Evolutionary conservation across 2,888 invertebrate species (phyloP), one percentile per base, ranked within the genome.

Genomic region (Branchellion lobata): DNA sequence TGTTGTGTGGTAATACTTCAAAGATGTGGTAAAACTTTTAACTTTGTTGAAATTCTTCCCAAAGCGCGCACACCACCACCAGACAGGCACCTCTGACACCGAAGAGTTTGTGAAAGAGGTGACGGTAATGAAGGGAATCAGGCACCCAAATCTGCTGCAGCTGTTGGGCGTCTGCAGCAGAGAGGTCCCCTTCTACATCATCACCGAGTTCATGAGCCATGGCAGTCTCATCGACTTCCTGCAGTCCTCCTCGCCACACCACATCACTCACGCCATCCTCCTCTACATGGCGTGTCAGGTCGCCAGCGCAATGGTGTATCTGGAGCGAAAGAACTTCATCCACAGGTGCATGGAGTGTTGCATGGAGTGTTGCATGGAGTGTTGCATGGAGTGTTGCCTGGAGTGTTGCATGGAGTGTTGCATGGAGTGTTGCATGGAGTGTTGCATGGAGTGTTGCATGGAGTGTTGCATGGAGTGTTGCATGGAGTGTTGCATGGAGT

Each of bases 71-170:
- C n/a, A n/a, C n/a, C n/a, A n/a, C 11, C 33, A 85, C 2, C 84
- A 91, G 90, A 98, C 99, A 89, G 99, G 99, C 87, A 97, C 97
- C 29, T 99, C 99, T 98, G 97, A 97, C 18, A 90, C 99, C 80
- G 97, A 98, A 88, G 99, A 99, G 88, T 99, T 99, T 89, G 90
- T 99, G 76, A 98, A 97, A 86, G 99, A 99, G 89, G 99, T 99
- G 0, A 93, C 95, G 79, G 96, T 99, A 80, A 99, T 99, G 99
- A 99, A 99, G 88, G 97, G 97, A 89, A 96, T 99, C 95, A 95
- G 96, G 85, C 99, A 99, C 89, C 93, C 96, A 34, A 99, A 99
- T 90, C 90, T 99, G 84, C 98, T 99, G 82, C 96, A 98, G 88
- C 90, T 99, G 83, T 53, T 34, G 96, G 90, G 95, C 94, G 82